Conservation (phyloP, 2,113 vertebrate genomes). For the Todiramphus chloris region DNA sequence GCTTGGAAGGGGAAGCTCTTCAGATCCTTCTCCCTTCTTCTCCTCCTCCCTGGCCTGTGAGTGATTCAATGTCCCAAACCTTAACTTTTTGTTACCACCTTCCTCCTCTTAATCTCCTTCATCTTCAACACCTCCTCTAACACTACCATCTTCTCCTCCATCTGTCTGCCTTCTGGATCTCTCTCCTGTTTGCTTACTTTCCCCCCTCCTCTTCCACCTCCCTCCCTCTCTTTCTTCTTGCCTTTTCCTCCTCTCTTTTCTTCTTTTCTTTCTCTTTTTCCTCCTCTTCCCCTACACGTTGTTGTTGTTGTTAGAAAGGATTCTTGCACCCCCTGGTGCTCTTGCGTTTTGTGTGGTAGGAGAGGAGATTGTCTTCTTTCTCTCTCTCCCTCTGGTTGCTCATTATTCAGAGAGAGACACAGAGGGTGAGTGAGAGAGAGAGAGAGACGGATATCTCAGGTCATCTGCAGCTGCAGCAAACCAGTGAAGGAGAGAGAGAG, state of each 20-base stretch:
- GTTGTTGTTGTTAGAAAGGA: constrained; percentile 84
- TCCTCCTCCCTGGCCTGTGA: constrained; percentile 74
- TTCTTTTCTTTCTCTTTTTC: constrained; percentile 51
- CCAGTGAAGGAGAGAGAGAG: constrained; percentile 79
- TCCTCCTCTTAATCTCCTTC: constrained; percentile 71
- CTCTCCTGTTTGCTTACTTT: constrained; percentile 17
- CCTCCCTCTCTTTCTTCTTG: constrained; percentile 55
- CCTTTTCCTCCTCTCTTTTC: constrained; percentile 53
- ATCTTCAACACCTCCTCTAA: constrained; percentile 72
- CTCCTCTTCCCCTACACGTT: constrained; percentile 69
- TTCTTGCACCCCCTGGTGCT: constrained; percentile 99
- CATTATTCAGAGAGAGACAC: constrained; percentile 99
- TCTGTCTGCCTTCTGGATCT: constrained; percentile 60
- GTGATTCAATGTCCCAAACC: constrained; percentile 78
- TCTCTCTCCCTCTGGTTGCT: constrained; percentile 98
- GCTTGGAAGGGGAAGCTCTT: constrained; percentile 68
- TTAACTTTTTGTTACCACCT: constrained; percentile 81
- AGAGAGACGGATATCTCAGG: constrained; percentile 99
- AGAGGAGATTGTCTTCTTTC: constrained; percentile 97
- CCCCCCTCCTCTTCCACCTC: constrained; percentile 54
- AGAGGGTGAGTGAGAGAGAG: constrained; percentile 86
- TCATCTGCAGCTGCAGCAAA: constrained; percentile 97
- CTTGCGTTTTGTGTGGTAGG: constrained; percentile 92
- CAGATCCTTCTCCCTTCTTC: constrained; percentile 65
- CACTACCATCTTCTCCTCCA: constrained; percentile 70